Base-by-base conservation (phyloP, 2,888 invertebrate genomes). In the Syritta pipiens region DNA sequence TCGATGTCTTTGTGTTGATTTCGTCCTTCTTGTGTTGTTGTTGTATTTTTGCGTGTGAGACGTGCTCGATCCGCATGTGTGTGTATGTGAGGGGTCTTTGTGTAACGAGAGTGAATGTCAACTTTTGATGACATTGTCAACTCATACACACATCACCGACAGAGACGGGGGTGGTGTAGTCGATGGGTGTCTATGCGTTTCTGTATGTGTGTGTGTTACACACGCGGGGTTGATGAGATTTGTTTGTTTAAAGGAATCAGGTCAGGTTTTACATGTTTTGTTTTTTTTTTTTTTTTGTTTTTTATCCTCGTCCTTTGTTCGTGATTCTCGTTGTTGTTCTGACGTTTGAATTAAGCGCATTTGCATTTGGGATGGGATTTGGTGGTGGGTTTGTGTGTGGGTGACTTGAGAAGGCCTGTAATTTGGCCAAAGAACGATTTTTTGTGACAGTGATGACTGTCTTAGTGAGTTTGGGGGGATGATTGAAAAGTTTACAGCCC, bases 111-210 rank as follows among this genome's bases (percentile, higher is more conserved):
- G 74, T 46, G 49, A 79, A 74, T 30, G 87, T 88, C 87, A 88
- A 84, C 86, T 84, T 84, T 84, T 86, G 87, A 87, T 87, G 87
- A 87, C 87, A 86, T 86, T 87, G 87, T 88, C 87, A 88, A 87
- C 86, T 86, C 86, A 87, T 85, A 87, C 85, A 84, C 85, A 84
- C 86, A 86, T 88, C 87, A 87, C 85, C 85, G 84, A 82, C 85
- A 86, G 86, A 83, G 85, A 84, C 82, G 83, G 82, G 81, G 83
- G 82, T 37, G 55, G 48, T 68, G 28, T 30, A 28, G 7, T 10
- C 20, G 17, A 40, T 32, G 59, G 35, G 44, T 46, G 26, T 26
- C 19, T 37, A 40, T 17, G 51, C 5, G 4, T 6, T 19, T 20
- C 10, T 28, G 37, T 19, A 24, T 48, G 35, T 60, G 46, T 17